Base-by-base conservation (phyloP, 1,140 invertebrate species). In the Tetraneura akinire region DNA sequence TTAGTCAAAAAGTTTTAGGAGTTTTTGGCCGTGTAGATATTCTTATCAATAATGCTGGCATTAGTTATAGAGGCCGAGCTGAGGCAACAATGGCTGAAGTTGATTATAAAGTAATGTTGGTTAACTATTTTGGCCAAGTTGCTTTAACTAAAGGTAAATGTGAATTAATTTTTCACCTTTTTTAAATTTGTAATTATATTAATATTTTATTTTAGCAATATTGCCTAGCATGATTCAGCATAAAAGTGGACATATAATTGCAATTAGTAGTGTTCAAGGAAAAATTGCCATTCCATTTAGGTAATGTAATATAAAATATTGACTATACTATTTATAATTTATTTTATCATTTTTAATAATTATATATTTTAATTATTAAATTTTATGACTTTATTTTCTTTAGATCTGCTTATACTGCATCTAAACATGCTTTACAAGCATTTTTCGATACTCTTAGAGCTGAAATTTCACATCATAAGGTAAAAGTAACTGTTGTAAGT, bases 71-170 rank as follows among this genome's bases (percentile, higher is more conserved):
- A 84, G 95, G 95, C 10, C 88, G 90, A 83, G 91, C 93, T 74
- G 81, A 90, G 23, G 87, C 92, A 62, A 97, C 96, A 4, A 87
- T 90, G 55, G 84, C 96, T n/a, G 91, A 94, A 84, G 94, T 98
- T 42, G 92, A 97, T 86, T 88, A 92, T 66, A 91, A 92, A 89
- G 88, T 98, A 21, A 98, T 98, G 96, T 85, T 90, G 37, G 91
- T 97, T 3, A 98, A 98, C 87, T 98, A 96, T 87, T 96, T 98
- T 89, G 96, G 95, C 37, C 90, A 95, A 83, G 89, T 98, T 80
- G 93, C 92, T 57, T 86, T 98, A 10, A 95, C 95, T 4, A 97
- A 96, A 92, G 94, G 95, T 96, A 87, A 84, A 57, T 66, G 21
- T 45, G 0, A 21, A 66, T 42, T 62, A 9, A 32, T 21, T 66